Base-by-base conservation (phyloP, 2,888 invertebrate genomes). In the Choreutis nemorana region DNA sequence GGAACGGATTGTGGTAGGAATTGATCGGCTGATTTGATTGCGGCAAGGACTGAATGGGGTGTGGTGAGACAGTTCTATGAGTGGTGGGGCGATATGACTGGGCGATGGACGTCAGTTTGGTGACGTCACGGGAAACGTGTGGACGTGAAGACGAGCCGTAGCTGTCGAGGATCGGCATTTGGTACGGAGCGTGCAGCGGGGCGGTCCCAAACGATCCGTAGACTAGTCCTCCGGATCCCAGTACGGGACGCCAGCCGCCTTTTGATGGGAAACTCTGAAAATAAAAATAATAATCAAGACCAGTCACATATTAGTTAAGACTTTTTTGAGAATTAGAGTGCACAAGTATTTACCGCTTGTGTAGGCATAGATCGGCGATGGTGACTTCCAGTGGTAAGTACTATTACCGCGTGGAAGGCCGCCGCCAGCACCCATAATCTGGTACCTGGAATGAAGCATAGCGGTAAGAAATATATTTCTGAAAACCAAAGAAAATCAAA, bases 201-300 rank as follows among this genome's bases (percentile, higher is more conserved):
- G 67, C 56, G 5, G 59, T 63, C 28, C 60, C 62, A 34, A 51
- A 62, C 2, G 67, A 51, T 18, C 60, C 62, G 44, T 75, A 79
- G 2, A 68, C 34, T 1, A 70, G 50, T 1, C 73, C 68, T 12
- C 62, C 48, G 3, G 73, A 65, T 2, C 82, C 81, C 9, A 84
- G 50, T 12, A 85, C 84, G 21, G 85, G 85, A 38, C 83, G 62
- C 85, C 85, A 85, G 23, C 85, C 85, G 42, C 84, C 81, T 48
- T 83, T 81, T 25, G 81, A 75, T 45, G 78, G 57, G 8, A 6
- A 5, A 18, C 18, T 18, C 18, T 5, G 18, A 6, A 18, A 18
- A 8, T 18, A 6, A 18, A 6, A 18, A 18, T 8, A 18, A n/a
- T n/a, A n/a, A 9, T 2, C 9, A n/a, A 5, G 8, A 23, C 23